Conservation (phyloP, 2,797 vertebrate genomes). For the Parauchenoglanis ngamensis region DNA sequence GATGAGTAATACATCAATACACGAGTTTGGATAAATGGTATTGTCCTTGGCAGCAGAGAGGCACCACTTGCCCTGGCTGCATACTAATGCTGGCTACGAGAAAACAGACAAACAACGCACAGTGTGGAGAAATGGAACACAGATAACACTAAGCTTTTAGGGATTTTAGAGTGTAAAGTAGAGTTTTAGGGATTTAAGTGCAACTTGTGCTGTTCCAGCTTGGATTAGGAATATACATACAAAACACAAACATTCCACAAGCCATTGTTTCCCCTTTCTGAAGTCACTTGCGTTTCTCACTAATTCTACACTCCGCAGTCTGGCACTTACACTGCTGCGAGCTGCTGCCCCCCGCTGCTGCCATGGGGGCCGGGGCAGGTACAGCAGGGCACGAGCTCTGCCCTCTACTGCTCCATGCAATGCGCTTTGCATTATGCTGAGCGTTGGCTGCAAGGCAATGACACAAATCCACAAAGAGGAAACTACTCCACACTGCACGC, state of each 20-base stretch:
- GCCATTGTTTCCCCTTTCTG: not conserved
- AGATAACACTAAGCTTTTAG: not conserved
- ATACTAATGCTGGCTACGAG: not conserved
- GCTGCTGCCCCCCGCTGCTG: slow-evolving; percentile 67
- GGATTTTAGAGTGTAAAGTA: not conserved
- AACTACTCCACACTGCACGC: slow-evolving; percentile 61
- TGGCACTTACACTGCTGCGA: slow-evolving; percentile 69
- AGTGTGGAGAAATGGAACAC: not conserved
- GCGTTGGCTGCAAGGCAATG: slow-evolving; percentile 77
- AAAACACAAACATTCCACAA: not conserved
- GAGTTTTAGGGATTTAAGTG: too few species aligned
- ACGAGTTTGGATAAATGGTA: slow-evolving; percentile 9
- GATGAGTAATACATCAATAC: not conserved
- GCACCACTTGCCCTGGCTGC: not conserved
- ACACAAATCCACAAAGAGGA: slow-evolving; percentile 39
- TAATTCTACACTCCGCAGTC: slow-evolving; percentile 2
- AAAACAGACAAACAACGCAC: not conserved
- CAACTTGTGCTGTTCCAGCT: not conserved
- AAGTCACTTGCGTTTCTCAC: not conserved
- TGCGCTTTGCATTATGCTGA: slow-evolving; percentile 78
- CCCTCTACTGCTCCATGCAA: slow-evolving; percentile 79
- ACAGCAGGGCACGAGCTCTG: slow-evolving; percentile 71
- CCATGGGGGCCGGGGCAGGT: slow-evolving; percentile 48
- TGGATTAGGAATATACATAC: not conserved
- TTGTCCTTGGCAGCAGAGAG: slow-evolving; percentile 1